phyloP scores from a whole-genome alignment of 2,797 vertebrate species.

The Percopsis omiscomaycus region DNA sequence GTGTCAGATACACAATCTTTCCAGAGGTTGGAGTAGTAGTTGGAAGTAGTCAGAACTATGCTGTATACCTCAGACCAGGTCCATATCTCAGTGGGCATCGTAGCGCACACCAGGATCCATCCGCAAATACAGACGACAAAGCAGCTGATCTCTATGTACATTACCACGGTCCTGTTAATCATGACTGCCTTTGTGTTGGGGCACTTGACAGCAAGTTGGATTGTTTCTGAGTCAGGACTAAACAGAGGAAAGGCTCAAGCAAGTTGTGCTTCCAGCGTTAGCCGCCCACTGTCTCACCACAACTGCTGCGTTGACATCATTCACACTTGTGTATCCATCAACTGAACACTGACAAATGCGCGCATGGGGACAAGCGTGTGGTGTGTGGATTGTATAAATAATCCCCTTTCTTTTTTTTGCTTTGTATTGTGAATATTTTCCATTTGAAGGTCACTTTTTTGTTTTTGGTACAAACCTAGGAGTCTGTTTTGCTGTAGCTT shows the following conservation, averaged over 20 bases:
- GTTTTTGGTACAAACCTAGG: conserved; percentile 46
- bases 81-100: conserved; percentile 78
- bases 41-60: conserved; percentile 68
- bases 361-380: neutral
- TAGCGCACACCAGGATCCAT: conserved; percentile 80
- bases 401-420: conserved; percentile 55
- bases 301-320: neutral
- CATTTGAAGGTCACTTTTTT: conserved; percentile 55
- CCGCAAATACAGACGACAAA: conserved; percentile 72
- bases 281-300: conserved; percentile 1
- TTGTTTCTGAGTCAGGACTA: too few relatives aligned
- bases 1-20: conserved; percentile 79
- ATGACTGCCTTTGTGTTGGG: conserved; percentile 47
- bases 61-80: conserved; percentile 73
- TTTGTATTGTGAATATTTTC: conserved; percentile 34
- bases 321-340: too few relatives aligned
- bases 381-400: conserved; percentile 44
- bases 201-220: conserved; percentile 1
- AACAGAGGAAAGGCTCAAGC: too few relatives aligned
- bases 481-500: conserved; percentile 1
- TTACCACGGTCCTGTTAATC: conserved; percentile 71
- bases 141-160: conserved; percentile 79
- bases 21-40: conserved; percentile 81
- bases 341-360: neutral
- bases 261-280: neutral